Evolutionary conservation across 2,113 vertebrate genomes (phyloP).

Genomic region (Heterochromis multidens): DNA sequence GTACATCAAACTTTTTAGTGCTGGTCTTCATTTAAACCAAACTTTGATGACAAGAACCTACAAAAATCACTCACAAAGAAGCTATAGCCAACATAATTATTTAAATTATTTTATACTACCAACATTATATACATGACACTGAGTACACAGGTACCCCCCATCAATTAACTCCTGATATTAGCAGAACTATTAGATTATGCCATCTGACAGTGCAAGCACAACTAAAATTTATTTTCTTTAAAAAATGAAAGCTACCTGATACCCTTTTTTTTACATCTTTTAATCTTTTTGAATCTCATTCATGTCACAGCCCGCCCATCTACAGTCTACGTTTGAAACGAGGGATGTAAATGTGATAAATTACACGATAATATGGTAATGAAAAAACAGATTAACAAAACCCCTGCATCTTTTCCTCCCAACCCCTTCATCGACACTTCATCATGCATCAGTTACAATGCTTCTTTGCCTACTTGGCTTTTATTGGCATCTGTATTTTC

Average conservation of each 20-base stretch:
- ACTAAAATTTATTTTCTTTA: too few relatives aligned
- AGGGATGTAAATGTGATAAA: neutral
- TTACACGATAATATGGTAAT: neutral
- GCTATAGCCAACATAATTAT: neutral
- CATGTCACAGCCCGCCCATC: neutral
- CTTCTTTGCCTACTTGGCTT: slow-evolving; percentile 9
- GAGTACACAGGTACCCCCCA: neutral
- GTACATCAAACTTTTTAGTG: too few relatives aligned
- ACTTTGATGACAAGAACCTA: neutral
- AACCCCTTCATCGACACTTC: neutral
- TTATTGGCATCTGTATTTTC: slow-evolving; percentile 19
- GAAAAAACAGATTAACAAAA: neutral
- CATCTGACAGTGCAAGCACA: too few relatives aligned
- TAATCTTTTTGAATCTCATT: neutral
- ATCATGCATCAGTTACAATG: neutral
- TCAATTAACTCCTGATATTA: neutral
- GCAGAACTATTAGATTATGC: neutral
- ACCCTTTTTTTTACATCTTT: neutral
- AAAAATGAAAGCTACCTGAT: too few relatives aligned
- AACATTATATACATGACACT: neutral
- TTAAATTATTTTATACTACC: neutral
- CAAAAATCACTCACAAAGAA: neutral
- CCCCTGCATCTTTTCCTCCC: neutral
- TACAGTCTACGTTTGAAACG: neutral
- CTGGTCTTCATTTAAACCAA: neutral